Percentiles rank a stretch among this genome's conserved stretches.
phyloP scores from a whole-genome alignment of 2,888 invertebrate genomes.

The Plebejus anna region DNA sequence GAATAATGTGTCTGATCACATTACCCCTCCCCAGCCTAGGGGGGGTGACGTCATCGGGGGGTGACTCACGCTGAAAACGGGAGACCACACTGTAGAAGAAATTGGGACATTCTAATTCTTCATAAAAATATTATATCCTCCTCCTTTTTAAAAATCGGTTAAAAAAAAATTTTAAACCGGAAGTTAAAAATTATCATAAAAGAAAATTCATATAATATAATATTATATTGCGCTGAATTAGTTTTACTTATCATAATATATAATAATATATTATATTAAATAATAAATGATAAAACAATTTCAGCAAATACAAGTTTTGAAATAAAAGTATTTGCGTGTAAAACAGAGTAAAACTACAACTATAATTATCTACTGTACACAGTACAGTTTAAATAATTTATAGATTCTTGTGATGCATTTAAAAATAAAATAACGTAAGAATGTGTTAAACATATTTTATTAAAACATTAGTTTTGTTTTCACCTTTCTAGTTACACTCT shows the following conservation, averaged over 20 bases:
- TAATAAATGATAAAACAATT: too few species aligned
- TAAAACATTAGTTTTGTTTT: constrained; percentile 2
- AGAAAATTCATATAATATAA: too few species aligned
- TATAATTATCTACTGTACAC: background rate
- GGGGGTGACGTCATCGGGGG: constrained; percentile 32
- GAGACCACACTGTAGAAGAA: background rate
- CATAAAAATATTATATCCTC: background rate
- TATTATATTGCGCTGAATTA: too few species aligned
- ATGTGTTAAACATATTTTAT: constrained; percentile 2
- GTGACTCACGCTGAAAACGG: background rate
- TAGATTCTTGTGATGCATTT: background rate
- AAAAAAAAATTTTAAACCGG: too few species aligned
- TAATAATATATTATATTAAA: too few species aligned
- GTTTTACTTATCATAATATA: too few species aligned
- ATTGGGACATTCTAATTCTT: background rate
- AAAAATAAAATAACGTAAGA: constrained; percentile 7
- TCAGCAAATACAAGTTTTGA: too few species aligned
- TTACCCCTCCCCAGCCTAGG: constrained; percentile 24
- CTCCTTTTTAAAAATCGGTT: too few species aligned
- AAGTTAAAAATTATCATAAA: too few species aligned
- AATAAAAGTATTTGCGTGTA: background rate
- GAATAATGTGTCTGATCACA: constrained; percentile 32
- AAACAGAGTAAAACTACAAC: background rate
- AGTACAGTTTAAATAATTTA: background rate
- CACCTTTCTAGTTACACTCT: constrained; percentile 22